These are phyloP conservation scores for Tapera naevia DNA, from an alignment of 2,797 vertebrate species.

Conservation along the genomic window DNA sequence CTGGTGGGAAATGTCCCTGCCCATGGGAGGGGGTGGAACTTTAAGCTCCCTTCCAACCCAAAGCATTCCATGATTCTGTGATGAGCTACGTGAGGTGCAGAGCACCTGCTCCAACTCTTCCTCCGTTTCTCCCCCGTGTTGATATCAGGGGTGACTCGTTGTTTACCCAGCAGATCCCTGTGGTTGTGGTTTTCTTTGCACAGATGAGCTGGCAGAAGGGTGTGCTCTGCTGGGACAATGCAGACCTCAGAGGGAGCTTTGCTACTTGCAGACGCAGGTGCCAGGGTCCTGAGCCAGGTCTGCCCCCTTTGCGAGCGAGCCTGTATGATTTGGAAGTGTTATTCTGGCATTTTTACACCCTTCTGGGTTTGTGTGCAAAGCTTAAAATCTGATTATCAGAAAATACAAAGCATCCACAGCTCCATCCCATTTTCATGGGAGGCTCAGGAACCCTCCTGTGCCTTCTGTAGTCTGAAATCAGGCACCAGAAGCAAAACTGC, in stretches of 20 bases:
- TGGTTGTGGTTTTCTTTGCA: neutral
- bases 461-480: neutral
- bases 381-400: neutral
- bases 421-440: neutral
- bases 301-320: neutral
- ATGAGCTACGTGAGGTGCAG: neutral
- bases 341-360: neutral
- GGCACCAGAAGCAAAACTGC: neutral
- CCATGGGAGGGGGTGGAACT: too few species aligned
- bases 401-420: neutral
- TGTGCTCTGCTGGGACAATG: fast-evolving
- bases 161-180: neutral
- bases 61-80: too few species aligned
- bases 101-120: neutral
- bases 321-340: neutral
- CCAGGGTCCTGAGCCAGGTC: neutral
- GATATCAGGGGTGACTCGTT: neutral
- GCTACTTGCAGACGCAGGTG: neutral
- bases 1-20: too few species aligned
- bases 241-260: neutral
- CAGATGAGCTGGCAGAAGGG: neutral
- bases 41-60: too few species aligned
- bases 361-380: neutral
- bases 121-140: neutral
- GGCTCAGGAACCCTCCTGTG: neutral